phyloP scores from a whole-genome alignment of 92 coral and sea anemone genomes.

The Nematostella vectensis region DNA sequence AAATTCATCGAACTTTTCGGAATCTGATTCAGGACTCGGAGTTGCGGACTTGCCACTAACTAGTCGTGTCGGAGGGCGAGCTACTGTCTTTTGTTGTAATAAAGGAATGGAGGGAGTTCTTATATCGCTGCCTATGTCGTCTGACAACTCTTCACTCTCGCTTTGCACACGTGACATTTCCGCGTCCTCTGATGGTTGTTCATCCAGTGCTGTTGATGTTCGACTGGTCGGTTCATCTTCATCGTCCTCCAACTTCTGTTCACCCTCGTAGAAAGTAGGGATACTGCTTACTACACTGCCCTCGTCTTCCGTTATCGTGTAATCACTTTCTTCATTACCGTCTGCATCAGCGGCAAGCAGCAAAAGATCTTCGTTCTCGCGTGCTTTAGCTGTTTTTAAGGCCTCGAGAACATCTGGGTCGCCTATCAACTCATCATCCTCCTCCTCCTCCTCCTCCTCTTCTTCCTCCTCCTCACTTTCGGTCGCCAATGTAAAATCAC shows the following conservation, averaged over 20 bases:
- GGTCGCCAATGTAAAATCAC: neutral
- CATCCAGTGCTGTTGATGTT: neutral
- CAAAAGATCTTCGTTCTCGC: neutral
- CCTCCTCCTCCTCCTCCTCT: conserved; percentile 52
- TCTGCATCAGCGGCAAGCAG: neutral
- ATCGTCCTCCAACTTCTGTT: conserved; percentile 21
- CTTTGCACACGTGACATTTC: neutral
- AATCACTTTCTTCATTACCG: conserved; percentile 25
- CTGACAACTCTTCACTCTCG: conserved; percentile 1
- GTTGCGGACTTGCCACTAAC: conserved; percentile 78
- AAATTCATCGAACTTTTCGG: conserved; percentile 41
- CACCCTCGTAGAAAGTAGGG: conserved; percentile 38
- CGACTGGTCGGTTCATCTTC: conserved; percentile 7
- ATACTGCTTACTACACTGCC: conserved; percentile 65
- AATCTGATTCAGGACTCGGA: conserved; percentile 32
- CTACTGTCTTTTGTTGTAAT: neutral
- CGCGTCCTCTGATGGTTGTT: neutral
- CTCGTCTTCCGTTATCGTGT: conserved; percentile 8
- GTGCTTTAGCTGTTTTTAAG: neutral
- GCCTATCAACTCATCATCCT: conserved; percentile 11
- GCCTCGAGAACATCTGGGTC: conserved; percentile 11
- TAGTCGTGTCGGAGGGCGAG: conserved; percentile 37
- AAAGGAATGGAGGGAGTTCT: too few species aligned
- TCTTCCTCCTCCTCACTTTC: conserved; percentile 40
- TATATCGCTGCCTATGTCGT: too few species aligned